Evolutionary conservation across 2,888 invertebrate genomes (phyloP).

Genomic region (Orthonychiurus folsomi): DNA sequence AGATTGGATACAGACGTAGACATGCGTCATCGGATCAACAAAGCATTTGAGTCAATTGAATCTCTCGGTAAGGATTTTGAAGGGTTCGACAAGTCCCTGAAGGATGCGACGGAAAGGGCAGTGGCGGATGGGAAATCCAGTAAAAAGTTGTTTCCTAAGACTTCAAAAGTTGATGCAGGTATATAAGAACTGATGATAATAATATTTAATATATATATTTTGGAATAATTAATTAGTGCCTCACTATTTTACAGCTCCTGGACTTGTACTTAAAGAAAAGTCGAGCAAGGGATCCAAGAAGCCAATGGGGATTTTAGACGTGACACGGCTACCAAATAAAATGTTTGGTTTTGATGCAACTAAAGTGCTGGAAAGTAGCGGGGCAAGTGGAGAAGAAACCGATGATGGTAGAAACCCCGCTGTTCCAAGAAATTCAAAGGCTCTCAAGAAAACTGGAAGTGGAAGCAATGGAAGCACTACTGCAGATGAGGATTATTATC

Average conservation of each 20-base stretch:
- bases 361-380: background rate
- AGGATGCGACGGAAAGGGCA: background rate
- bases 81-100: background rate
- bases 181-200: too few relatives aligned
- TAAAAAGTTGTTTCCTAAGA: background rate
- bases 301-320: background rate
- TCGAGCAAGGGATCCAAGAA: too few relatives aligned
- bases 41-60: constrained; percentile 7
- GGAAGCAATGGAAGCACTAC: too few relatives aligned
- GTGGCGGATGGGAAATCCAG: background rate
- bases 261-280: too few relatives aligned
- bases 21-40: background rate
- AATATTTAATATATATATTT: too few relatives aligned
- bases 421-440: too few relatives aligned
- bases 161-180: too few relatives aligned
- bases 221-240: too few relatives aligned
- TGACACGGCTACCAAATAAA: background rate
- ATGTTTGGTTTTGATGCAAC: background rate
- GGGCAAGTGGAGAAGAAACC: background rate
- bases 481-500: too few relatives aligned
- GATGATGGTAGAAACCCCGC: too few relatives aligned
- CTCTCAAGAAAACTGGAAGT: too few relatives aligned
- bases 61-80: background rate
- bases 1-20: background rate
- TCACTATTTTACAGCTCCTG: too few relatives aligned